A percentile compares a stretch with the other conserved stretches of the same genome.
phyloP scores from a whole-genome alignment of 1,140 invertebrate genomes.

The Pantala flavescens region DNA sequence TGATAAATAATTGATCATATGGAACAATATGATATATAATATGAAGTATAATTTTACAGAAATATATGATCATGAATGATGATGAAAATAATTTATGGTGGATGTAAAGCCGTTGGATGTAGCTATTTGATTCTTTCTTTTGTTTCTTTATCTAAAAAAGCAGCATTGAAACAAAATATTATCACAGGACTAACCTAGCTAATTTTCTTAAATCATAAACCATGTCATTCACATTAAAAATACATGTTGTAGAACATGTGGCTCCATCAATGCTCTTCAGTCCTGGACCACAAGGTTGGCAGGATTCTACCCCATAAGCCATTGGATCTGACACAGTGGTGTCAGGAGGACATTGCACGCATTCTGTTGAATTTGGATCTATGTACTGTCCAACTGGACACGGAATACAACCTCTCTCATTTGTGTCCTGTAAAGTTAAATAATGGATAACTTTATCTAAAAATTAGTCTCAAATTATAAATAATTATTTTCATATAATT shows the following conservation, averaged over 20 bases:
- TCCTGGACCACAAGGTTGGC: constrained; percentile 42
- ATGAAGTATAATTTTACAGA: too few relatives aligned
- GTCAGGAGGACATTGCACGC: constrained; percentile 37
- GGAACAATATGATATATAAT: too few relatives aligned
- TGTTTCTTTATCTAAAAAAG: too few relatives aligned
- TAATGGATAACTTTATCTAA: not conserved
- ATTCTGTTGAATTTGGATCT: constrained; percentile 28
- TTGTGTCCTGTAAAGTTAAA: not conserved
- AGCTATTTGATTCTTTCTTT: too few relatives aligned
- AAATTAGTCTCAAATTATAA: not conserved
- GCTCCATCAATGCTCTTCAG: constrained; percentile 32
- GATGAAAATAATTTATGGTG: too few relatives aligned
- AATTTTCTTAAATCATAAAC: constrained; percentile 39
- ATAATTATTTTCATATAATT: too few relatives aligned
- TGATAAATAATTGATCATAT: too few relatives aligned
- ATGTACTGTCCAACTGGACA: constrained; percentile 44
- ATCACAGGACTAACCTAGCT: constrained; percentile 30
- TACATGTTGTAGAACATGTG: constrained; percentile 34
- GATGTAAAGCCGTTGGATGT: too few relatives aligned
- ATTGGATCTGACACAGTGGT: constrained; percentile 39
- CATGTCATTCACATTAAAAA: constrained; percentile 26
- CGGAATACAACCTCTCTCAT: constrained; percentile 38
- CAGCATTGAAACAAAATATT: too few relatives aligned
- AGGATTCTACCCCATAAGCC: constrained; percentile 37
- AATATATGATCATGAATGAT: too few relatives aligned